These are phyloP conservation scores for Epicauta chinensis DNA, from an alignment of 1,140 invertebrate species.

Conservation along the genomic window DNA sequence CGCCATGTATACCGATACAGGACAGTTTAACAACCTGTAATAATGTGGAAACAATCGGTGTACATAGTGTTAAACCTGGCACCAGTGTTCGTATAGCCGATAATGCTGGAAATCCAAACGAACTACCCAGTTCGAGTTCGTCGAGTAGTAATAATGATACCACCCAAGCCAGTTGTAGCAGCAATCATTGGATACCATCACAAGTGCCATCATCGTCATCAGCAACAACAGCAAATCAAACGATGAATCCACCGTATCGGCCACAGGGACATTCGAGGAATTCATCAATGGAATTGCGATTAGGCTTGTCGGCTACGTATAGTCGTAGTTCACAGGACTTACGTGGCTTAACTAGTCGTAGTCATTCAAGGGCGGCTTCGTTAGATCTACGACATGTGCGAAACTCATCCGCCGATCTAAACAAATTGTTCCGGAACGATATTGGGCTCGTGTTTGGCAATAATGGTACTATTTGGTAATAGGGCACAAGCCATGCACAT, in stretches of 20 bases:
- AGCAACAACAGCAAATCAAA: slow-evolving; percentile 1
- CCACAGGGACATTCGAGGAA: slow-evolving; percentile 45
- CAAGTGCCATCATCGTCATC: not conserved
- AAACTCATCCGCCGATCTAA: slow-evolving; percentile 71
- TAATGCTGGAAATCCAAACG: not conserved
- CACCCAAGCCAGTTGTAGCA: slow-evolving; percentile 1
- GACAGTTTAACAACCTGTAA: slow-evolving; percentile 26
- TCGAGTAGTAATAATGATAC: slow-evolving; percentile 12
- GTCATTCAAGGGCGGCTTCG: slow-evolving; percentile 78
- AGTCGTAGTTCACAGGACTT: slow-evolving; percentile 44
- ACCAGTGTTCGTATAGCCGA: slow-evolving; percentile 51
- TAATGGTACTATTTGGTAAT: slow-evolving; percentile 44
- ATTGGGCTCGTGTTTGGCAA: slow-evolving; percentile 61
- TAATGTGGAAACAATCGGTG: slow-evolving; percentile 24
- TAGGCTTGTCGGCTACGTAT: slow-evolving; percentile 35
- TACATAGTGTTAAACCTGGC: slow-evolving; percentile 36
- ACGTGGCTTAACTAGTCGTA: slow-evolving; percentile 54
- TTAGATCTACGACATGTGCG: slow-evolving; percentile 72
- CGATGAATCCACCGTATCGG: not conserved
- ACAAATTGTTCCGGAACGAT: slow-evolving; percentile 67
- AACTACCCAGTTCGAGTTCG: slow-evolving; percentile 2
- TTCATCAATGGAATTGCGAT: slow-evolving; percentile 70
- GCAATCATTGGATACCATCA: slow-evolving; percentile 8
- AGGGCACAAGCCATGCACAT: too few species aligned
- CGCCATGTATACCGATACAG: slow-evolving; percentile 59